Conservation (phyloP, 2,113 vertebrate species). For the Tangachromis dhanisi region DNA sequence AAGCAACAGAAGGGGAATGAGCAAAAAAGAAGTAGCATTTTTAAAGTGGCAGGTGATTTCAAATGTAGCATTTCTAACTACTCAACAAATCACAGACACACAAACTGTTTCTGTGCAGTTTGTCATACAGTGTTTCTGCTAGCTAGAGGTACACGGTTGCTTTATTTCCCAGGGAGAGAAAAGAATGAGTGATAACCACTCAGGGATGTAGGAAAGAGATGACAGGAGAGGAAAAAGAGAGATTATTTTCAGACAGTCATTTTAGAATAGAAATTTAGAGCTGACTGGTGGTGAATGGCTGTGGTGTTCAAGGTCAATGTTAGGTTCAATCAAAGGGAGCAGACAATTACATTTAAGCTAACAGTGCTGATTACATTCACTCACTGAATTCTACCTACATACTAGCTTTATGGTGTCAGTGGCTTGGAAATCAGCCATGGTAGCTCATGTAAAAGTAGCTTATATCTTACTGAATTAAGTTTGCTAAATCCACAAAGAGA, state of each 20-base stretch:
- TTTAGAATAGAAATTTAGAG: neutral
- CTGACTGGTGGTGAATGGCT: neutral
- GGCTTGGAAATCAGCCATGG: neutral
- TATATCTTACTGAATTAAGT: neutral
- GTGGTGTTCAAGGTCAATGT: neutral
- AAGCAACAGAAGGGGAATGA: neutral
- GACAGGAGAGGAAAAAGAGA: neutral
- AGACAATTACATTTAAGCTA: neutral
- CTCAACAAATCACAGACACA: neutral
- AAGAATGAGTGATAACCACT: neutral
- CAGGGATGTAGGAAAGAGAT: neutral
- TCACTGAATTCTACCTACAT: neutral
- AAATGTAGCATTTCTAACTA: neutral
- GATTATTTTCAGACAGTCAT: neutral
- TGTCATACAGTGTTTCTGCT: neutral
- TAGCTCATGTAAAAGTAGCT: neutral
- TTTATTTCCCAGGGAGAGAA: neutral
- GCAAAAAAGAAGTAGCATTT: neutral
- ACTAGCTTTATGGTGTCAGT: neutral
- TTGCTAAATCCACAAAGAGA: neutral
- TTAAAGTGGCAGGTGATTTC: neutral
- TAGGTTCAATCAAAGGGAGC: neutral
- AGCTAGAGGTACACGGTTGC: neutral
- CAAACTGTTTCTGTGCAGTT: neutral
- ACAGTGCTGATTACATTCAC: neutral